Conservation (phyloP, 2,113 vertebrate genomes). For the Pseudorasbora parva region DNA sequence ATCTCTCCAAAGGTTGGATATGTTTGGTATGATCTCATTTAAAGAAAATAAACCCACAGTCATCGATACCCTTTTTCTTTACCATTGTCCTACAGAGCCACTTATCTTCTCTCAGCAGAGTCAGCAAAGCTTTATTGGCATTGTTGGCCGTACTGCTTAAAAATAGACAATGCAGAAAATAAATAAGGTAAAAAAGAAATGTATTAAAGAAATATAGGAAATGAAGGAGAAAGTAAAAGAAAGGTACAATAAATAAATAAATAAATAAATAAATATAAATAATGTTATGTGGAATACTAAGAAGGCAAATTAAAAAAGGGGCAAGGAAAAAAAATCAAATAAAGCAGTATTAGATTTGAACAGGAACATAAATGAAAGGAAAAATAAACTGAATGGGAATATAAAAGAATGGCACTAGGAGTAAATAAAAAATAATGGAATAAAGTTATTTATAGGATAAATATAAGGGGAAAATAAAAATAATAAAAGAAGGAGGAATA, state of each 20-base stretch:
- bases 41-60: slow-evolving; percentile 60
- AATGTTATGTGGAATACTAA: not conserved
- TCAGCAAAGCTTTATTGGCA: slow-evolving; percentile 1
- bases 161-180: not conserved
- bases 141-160: not conserved
- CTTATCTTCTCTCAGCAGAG: slow-evolving; percentile 29
- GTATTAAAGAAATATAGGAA: not conserved
- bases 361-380: not conserved
- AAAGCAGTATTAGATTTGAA: not conserved
- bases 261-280: not conserved
- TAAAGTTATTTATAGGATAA: not conserved
- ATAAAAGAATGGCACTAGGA: not conserved
- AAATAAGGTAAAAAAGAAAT: not conserved
- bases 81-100: not conserved
- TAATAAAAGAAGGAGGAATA: not conserved
- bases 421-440: not conserved
- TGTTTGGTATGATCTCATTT: slow-evolving; percentile 70
- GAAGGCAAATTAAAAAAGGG: not conserved
- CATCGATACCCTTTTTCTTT: no score
- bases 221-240: not conserved
- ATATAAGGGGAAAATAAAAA: not conserved
- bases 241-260: not conserved
- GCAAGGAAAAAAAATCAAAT: not conserved
- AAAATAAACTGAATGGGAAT: not conserved
- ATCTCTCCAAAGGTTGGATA: slow-evolving; percentile 51